These are phyloP conservation scores for Acromyrmex heyeri DNA, from an alignment of 1,140 invertebrate genomes.

Conservation along the genomic window DNA sequence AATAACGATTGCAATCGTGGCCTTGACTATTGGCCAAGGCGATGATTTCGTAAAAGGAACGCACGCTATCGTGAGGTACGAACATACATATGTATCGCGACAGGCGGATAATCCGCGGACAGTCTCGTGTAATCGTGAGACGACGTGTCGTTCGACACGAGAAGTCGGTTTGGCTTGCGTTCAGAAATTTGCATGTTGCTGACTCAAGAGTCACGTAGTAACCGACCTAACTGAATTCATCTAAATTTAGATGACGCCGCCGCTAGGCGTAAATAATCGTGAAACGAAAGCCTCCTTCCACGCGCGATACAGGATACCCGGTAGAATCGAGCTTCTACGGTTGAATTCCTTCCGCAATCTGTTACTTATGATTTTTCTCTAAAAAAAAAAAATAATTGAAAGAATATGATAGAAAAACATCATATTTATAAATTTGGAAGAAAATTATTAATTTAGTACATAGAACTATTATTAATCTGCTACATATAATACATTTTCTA, in stretches of 20 bases:
- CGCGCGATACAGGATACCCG: constrained; percentile 25
- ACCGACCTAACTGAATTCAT: constrained; percentile 39
- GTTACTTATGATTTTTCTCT: background rate
- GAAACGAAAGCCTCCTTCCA: constrained; percentile 22
- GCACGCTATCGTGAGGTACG: background rate
- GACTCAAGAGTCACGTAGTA: constrained; percentile 56
- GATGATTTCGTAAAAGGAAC: constrained; percentile 37
- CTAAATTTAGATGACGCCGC: constrained; percentile 53
- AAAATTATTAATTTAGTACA: no score
- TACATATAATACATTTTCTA: no score
- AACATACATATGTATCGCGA: background rate
- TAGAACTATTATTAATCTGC: no score
- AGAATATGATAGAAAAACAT: background rate
- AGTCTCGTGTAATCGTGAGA: constrained; percentile 30
- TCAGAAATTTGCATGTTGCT: constrained; percentile 52
- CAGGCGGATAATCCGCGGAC: constrained; percentile 9
- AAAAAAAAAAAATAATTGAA: background rate
- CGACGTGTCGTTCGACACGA: constrained; percentile 43
- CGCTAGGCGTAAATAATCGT: constrained; percentile 38
- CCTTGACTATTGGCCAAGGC: constrained; percentile 52
- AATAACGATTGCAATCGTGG: constrained; percentile 13
- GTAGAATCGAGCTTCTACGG: constrained; percentile 29
- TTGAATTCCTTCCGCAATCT: background rate
- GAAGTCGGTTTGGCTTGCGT: constrained; percentile 34
- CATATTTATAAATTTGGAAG: background rate